These are phyloP conservation scores for Desmophyllum pertusum DNA, from an alignment of 92 coral and sea anemone genomes.

Conservation along the genomic window DNA sequence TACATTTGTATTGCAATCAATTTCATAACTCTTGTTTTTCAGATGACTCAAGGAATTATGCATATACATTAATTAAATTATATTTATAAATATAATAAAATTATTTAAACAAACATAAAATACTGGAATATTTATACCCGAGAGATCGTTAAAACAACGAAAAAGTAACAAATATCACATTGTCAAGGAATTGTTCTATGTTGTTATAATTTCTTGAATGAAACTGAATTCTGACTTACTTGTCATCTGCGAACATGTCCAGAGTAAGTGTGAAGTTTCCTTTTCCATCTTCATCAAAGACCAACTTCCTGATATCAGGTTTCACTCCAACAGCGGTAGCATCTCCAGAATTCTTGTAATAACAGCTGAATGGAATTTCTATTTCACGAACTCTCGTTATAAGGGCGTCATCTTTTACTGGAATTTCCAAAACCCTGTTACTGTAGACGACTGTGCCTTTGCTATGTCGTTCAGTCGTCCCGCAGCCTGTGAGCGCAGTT, in stretches of 20 bases:
- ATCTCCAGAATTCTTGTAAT: constrained; percentile 62
- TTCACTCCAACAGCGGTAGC: constrained; percentile 69
- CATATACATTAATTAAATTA: too few species aligned
- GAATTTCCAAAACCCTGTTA: constrained; percentile 70
- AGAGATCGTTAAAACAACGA: too few species aligned
- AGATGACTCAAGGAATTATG: too few species aligned
- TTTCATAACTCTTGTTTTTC: too few species aligned
- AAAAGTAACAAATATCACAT: too few species aligned
- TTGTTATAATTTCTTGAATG: too few species aligned
- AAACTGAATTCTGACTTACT: neutral
- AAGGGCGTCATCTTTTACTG: constrained; percentile 52
- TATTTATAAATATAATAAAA: too few species aligned
- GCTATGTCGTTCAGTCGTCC: constrained; percentile 65
- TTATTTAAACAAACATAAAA: too few species aligned
- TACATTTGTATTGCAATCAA: too few species aligned
- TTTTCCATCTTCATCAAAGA: constrained; percentile 73
- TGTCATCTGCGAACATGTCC: constrained; percentile 51
- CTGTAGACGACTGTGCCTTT: constrained; percentile 66
- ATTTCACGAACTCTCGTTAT: constrained; percentile 72
- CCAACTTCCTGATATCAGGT: constrained; percentile 73
- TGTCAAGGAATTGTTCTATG: too few species aligned
- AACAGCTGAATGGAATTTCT: constrained; percentile 84
- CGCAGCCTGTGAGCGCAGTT: constrained; percentile 68
- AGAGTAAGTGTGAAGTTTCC: constrained; percentile 68
- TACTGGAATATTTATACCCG: too few species aligned